Evolutionary conservation across 2,797 vertebrate species (phyloP).

Genomic region (Lagorchestes hirsutus): DNA sequence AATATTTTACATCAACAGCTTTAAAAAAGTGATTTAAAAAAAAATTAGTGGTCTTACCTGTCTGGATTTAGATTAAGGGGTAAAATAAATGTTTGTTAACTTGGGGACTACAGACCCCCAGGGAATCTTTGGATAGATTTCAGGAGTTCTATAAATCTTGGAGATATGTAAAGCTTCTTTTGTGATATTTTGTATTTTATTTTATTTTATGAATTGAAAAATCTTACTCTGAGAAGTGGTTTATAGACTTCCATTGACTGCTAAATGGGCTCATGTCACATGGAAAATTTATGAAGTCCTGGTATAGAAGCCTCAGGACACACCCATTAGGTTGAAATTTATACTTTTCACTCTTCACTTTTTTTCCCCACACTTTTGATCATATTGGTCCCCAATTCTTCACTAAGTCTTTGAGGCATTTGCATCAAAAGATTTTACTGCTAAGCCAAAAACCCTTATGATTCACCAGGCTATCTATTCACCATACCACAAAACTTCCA

Average conservation of each 20-base stretch:
- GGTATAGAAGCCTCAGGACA: background rate
- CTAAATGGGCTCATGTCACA: background rate
- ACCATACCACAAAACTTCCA: background rate
- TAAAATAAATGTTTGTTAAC: background rate
- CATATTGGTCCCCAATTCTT: background rate
- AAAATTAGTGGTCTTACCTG: background rate
- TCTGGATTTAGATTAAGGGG: background rate
- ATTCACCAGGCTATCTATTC: background rate
- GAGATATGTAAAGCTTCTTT: background rate
- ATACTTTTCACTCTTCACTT: background rate
- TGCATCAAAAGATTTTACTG: background rate
- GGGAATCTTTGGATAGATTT: background rate
- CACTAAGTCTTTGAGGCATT: background rate
- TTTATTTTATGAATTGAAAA: background rate
- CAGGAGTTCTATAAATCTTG: background rate
- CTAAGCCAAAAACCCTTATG: background rate
- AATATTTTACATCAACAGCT: background rate
- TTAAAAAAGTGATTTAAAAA: background rate
- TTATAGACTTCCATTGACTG: background rate
- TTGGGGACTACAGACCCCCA: background rate
- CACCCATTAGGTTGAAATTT: background rate
- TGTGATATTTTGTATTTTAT: background rate
- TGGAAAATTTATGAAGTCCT: background rate
- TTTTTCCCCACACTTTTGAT: background rate
- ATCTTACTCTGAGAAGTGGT: background rate